phyloP scores from a whole-genome alignment of 1,140 invertebrate species.

The Drosophila nikananu region DNA sequence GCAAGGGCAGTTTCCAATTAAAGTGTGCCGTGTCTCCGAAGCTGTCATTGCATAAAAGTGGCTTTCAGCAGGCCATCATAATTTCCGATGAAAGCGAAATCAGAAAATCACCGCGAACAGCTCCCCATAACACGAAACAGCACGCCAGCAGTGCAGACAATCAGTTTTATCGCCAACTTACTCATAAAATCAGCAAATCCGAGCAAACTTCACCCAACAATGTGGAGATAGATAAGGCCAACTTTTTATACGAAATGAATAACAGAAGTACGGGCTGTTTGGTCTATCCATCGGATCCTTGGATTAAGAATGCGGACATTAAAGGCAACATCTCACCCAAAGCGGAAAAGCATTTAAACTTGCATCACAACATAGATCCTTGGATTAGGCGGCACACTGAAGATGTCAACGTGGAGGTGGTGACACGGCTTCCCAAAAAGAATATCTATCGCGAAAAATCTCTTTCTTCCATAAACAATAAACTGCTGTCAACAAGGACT shows the following conservation, averaged over 20 bases:
- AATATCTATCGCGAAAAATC: constrained; percentile 42
- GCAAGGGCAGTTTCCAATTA: constrained; percentile 23
- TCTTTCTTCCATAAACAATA: constrained; percentile 32
- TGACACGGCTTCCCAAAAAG: constrained; percentile 27
- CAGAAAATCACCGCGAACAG: constrained; percentile 20
- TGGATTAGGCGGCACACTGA: constrained; percentile 65
- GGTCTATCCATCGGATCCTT: constrained; percentile 79
- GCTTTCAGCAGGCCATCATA: constrained; percentile 47
- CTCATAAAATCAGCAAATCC: constrained; percentile 64
- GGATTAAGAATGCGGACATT: constrained; percentile 78
- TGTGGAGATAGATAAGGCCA: constrained; percentile 61
- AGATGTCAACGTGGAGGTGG: constrained; percentile 9
- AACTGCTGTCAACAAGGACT: constrained; percentile 33
- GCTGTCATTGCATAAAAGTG: constrained; percentile 35
- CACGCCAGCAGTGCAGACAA: constrained; percentile 52
- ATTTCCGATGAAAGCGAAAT: constrained; percentile 44
- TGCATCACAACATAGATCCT: constrained; percentile 51
- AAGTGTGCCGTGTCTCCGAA: constrained; percentile 32
- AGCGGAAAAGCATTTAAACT: constrained; percentile 27
- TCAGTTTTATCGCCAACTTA: constrained; percentile 48
- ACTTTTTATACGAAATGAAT: constrained; percentile 60
- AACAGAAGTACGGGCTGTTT: constrained; percentile 79
- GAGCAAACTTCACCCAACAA: constrained; percentile 84
- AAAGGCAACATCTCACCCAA: constrained; percentile 15
- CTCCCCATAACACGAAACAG: constrained; percentile 11